Conservation (phyloP, 2,797 vertebrate genomes). For the Enteromius treurensis region DNA sequence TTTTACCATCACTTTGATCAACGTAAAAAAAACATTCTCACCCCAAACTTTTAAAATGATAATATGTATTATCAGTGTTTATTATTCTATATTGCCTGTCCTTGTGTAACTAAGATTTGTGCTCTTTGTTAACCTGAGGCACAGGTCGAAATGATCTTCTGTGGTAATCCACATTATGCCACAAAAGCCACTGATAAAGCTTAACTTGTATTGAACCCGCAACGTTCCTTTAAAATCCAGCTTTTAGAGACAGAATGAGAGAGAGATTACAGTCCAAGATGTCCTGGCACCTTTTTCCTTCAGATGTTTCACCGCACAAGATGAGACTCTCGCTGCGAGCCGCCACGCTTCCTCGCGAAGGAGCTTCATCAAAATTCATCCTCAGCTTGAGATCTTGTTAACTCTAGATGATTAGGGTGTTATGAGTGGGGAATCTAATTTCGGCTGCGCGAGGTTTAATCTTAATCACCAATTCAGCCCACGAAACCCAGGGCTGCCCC, state of each 20-base stretch:
- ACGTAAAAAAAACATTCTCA: too few relatives aligned
- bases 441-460: slow-evolving; percentile 27
- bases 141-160: neutral
- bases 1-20: neutral
- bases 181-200: slow-evolving; percentile 3
- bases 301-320: slow-evolving; percentile 28
- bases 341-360: neutral
- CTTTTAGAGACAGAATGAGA: slow-evolving; percentile 24
- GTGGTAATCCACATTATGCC: slow-evolving; percentile 21
- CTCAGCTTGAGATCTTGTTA: slow-evolving; percentile 31
- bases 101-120: neutral
- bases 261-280: slow-evolving; percentile 34
- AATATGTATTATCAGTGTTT: neutral
- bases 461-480: slow-evolving; percentile 7
- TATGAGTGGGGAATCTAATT: slow-evolving; percentile 30
- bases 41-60: neutral
- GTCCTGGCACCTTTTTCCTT: slow-evolving; percentile 28
- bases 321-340: neutral
- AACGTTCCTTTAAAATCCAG: slow-evolving; percentile 1
- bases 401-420: slow-evolving; percentile 19
- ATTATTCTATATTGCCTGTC: neutral
- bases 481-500: slow-evolving; percentile 3
- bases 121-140: slow-evolving; percentile 10
- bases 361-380: slow-evolving; percentile 20
- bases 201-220: slow-evolving; percentile 15